These are phyloP conservation scores for Formicarius rufipectus DNA, from an alignment of 2,113 vertebrate species.

Conservation along the genomic window DNA sequence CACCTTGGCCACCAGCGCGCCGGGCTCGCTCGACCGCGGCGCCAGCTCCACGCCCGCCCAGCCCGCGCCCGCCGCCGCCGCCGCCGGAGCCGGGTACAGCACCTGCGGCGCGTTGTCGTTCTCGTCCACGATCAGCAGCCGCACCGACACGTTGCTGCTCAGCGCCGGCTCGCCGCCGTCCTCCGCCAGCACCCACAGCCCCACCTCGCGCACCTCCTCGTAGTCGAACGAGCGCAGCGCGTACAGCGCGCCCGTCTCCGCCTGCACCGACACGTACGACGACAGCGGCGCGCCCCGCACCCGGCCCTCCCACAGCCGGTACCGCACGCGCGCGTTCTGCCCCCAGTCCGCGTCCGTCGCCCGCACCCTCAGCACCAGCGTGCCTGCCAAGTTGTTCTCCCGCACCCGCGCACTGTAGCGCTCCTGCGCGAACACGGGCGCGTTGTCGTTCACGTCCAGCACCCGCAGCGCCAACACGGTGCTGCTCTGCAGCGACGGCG, in stretches of 20 bases:
- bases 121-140: conserved; percentile 74
- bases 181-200: conserved; percentile 17
- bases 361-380: background rate
- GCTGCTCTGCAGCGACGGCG: background rate
- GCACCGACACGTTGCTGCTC: conserved; percentile 73
- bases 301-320: background rate
- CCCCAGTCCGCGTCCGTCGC: conserved; percentile 15
- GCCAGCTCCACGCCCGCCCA: too few species aligned
- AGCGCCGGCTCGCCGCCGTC: conserved; percentile 73
- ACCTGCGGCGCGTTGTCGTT: conserved; percentile 75
- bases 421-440: conserved; percentile 20
- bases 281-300: background rate
- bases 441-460: conserved; percentile 55
- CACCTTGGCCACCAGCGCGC: too few species aligned
- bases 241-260: conserved; percentile 68
- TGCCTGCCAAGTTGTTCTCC: conserved; percentile 43
- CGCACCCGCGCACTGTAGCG: background rate
- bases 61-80: too few species aligned
- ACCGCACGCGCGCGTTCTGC: background rate
- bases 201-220: conserved; percentile 39
- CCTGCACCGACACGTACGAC: conserved; percentile 28
- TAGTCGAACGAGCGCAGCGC: conserved; percentile 62
- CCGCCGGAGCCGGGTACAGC: conserved; percentile 48
- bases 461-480: background rate
- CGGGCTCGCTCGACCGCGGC: too few species aligned